Percentiles rank a stretch among this genome's conserved stretches.
Conservation (phyloP, 1,140 invertebrate genomes). For the Microplitis mediator region DNA sequence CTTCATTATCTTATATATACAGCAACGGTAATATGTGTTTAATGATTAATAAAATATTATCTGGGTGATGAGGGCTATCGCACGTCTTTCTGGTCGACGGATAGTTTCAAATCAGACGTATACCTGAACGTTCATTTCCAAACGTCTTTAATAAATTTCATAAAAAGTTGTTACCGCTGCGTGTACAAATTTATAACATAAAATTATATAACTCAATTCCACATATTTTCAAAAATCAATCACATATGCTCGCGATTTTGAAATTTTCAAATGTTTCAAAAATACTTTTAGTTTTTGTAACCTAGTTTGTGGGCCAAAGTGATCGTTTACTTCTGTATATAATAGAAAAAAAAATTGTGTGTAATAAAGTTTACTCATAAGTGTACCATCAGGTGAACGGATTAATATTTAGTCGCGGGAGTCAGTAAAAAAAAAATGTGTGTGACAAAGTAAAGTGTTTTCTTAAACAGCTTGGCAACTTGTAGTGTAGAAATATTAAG, state of each 20-base stretch:
- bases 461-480: slow-evolving; percentile 28
- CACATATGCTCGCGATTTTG: too few species aligned
- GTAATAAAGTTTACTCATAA: slow-evolving; percentile 6
- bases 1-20: slow-evolving; percentile 50
- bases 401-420: background rate
- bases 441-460: slow-evolving; percentile 2
- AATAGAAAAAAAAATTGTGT: background rate
- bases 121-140: slow-evolving; percentile 27
- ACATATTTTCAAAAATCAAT: too few species aligned
- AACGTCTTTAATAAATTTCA: background rate
- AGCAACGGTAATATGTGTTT: slow-evolving; percentile 47
- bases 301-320: too few species aligned
- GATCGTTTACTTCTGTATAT: too few species aligned
- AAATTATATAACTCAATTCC: too few species aligned
- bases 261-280: too few species aligned
- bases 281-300: too few species aligned
- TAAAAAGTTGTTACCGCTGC: too few species aligned
- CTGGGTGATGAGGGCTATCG: slow-evolving; percentile 41
- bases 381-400: background rate
- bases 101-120: slow-evolving; percentile 48
- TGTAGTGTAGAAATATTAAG: background rate
- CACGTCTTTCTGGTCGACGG: slow-evolving; percentile 37
- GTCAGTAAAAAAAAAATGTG: slow-evolving; percentile 17
- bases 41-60: slow-evolving; percentile 57
- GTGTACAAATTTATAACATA: too few species aligned